Percentiles rank a stretch among this genome's conserved stretches.
Conservation (phyloP, 2,797 vertebrate species). For the Apogon talboti region DNA sequence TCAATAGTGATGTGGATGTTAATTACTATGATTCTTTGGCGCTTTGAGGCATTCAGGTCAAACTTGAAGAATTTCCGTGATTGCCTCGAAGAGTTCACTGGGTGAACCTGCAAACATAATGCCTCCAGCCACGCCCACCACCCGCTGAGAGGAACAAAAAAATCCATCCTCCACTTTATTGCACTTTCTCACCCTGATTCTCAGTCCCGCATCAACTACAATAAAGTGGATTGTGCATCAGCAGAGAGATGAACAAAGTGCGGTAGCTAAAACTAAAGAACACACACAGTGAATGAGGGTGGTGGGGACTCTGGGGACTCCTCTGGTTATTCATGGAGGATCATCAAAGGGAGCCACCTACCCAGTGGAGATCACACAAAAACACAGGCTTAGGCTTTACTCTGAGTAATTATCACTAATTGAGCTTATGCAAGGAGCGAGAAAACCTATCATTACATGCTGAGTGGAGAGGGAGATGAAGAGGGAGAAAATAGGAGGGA, state of each 20-base stretch:
- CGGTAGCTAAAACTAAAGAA: constrained; percentile 25
- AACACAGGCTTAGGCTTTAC: constrained; percentile 58
- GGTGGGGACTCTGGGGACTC: constrained; percentile 14
- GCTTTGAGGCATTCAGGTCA: no score
- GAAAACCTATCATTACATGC: constrained; percentile 70
- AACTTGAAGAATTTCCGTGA: no score
- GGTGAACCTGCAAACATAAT: no score
- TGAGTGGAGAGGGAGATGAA: constrained; percentile 31
- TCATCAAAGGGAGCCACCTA: constrained; percentile 71
- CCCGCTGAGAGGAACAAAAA: no score
- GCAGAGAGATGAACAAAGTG: constrained; percentile 11
- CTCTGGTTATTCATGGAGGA: constrained; percentile 36
- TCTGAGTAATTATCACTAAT: constrained; percentile 78
- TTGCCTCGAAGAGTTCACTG: no score
- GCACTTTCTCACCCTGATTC: no score
- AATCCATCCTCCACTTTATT: no score
- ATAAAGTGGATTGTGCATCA: constrained; percentile 8
- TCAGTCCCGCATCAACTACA: no score
- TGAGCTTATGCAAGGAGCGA: constrained; percentile 67
- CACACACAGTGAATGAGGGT: constrained; percentile 16
- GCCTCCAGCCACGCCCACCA: no score
- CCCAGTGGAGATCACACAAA: constrained; percentile 68
- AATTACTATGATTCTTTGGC: no score
- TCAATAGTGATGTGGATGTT: no score
- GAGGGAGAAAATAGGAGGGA: constrained; percentile 18